Evolutionary conservation across 2,113 vertebrate genomes (phyloP).

Genomic region (Halichoerus grypus): DNA sequence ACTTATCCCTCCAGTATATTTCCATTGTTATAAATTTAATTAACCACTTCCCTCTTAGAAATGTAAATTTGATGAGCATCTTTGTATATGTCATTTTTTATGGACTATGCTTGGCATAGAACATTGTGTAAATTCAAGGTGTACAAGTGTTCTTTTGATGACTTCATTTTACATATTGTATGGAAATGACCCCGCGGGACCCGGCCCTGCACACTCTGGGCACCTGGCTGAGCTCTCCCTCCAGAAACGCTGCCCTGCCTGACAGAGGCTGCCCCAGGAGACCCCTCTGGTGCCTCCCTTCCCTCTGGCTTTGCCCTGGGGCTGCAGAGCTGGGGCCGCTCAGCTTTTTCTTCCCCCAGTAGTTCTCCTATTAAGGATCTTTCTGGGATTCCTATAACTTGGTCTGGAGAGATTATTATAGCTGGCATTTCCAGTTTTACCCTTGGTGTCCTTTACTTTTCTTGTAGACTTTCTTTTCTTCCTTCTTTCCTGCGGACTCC

Average conservation of each 20-base stretch:
- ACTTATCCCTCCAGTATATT: neutral
- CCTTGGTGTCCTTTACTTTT: neutral
- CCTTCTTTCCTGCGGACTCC: neutral
- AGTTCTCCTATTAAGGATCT: neutral
- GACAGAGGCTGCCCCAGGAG: neutral
- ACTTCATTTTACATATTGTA: neutral
- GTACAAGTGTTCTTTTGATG: neutral
- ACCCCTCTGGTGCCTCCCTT: neutral
- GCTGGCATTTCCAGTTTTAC: too few relatives aligned
- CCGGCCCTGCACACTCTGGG: too few relatives aligned
- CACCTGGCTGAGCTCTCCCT: neutral
- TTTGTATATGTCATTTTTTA: neutral
- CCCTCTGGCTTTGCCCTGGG: neutral
- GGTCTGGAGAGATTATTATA: rapidly evolving
- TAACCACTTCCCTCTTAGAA: neutral
- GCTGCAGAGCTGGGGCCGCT: neutral
- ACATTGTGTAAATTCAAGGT: neutral
- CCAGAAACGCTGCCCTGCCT: neutral
- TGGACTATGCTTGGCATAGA: neutral
- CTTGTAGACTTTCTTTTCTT: too few relatives aligned
- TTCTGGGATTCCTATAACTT: neutral
- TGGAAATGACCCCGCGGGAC: neutral
- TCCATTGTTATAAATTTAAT: neutral
- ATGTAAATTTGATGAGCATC: neutral
- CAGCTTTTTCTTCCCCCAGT: too few relatives aligned